phyloP scores from a whole-genome alignment of 2,888 invertebrate genomes.

The Luffia ferchaultella region DNA sequence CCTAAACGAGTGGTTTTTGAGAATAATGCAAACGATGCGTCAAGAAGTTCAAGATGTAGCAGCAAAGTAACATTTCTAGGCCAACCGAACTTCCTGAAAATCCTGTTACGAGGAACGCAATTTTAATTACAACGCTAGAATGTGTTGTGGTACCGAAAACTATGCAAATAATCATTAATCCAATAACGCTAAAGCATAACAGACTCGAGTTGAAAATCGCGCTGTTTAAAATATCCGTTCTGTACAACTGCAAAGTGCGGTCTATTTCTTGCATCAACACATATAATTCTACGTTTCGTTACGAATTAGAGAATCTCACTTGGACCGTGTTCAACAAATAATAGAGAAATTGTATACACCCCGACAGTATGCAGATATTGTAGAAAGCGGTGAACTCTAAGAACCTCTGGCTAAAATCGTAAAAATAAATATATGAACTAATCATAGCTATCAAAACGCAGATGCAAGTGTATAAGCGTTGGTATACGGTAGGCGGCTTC shows the following conservation, averaged over 20 bases:
- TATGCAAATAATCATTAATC: background rate
- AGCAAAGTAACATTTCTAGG: background rate
- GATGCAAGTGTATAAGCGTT: constrained; percentile 24
- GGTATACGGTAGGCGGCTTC: constrained; percentile 26
- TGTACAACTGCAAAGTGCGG: constrained; percentile 28
- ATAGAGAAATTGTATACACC: background rate
- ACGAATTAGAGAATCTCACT: constrained; percentile 29
- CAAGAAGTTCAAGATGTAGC: background rate
- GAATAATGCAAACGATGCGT: background rate
- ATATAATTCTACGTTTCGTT: constrained; percentile 27
- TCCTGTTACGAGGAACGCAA: background rate
- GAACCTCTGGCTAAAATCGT: background rate
- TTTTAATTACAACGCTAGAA: background rate
- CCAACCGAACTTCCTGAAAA: background rate
- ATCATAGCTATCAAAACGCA: background rate
- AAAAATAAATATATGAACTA: background rate
- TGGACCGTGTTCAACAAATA: constrained; percentile 18
- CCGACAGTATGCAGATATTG: background rate
- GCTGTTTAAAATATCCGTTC: constrained; percentile 16
- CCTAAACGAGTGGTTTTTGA: background rate
- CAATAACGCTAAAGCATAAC: background rate
- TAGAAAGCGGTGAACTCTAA: background rate
- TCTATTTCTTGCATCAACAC: constrained; percentile 36
- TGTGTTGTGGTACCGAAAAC: too few species aligned
- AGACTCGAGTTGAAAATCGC: constrained; percentile 2